Base-by-base conservation (phyloP, 2,888 invertebrate species). In the Andricus curvator region DNA sequence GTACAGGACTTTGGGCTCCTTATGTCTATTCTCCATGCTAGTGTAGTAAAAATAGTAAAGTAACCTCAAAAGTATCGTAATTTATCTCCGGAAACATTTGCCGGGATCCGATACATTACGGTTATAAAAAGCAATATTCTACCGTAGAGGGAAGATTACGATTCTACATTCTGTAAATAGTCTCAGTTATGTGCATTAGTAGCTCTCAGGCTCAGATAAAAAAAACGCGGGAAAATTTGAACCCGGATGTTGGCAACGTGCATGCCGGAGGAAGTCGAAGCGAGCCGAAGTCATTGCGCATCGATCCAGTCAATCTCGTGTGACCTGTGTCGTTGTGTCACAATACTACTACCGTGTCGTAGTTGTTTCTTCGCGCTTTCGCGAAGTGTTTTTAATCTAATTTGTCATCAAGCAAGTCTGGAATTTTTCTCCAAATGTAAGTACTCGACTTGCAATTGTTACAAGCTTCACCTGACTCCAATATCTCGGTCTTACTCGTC, bases 311-410 rank as follows among this genome's bases (percentile, higher is more conserved):
- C 83, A 48, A 22, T 81, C 80, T 80, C 76, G 4, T 44, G 15
- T 15, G 44, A 79, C 83, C 79, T 82, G 78, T 79, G 85, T 89
- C 89, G 89, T 89, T 90, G 91, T 90, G 90, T 89, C 87, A 89
- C 88, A 89, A 89, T 86, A 89, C 88, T 89, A 87, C 90, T 83
- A 87, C 87, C 56, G 88, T 89, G 87, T 88, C 87, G 88, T 84
- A 87, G 85, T 86, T 86, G 84, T 88, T 86, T 88, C 44, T 44
- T 44, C 15, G 44, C 13, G 86, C 88, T 87, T 86, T 89, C 87
- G 83, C 84, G 87, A 86, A 86, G 88, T 66, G 37, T 65, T 87
- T 88, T 88, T 84, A 82, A 87, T 86, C 89, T 87, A 77, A 86
- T 88, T 89, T 88, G 89, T 90, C 87, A 90, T 87, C 89, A 89